Base-by-base conservation (phyloP, 2,888 invertebrate species). In the Eretmocerus hayati region DNA sequence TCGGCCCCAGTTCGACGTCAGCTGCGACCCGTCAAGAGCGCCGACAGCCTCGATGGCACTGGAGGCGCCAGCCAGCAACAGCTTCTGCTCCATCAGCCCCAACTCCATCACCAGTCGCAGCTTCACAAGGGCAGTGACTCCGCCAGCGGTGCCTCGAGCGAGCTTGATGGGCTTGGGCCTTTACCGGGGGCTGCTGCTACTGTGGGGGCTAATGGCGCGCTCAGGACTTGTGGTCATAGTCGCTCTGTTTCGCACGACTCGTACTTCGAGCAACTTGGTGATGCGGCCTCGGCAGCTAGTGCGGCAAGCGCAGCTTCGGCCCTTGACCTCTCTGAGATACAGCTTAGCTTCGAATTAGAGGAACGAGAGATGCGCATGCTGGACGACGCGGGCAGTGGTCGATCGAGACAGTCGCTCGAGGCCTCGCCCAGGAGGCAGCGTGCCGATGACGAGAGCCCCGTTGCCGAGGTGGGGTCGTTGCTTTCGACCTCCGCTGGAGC, bases 161-260 rank as follows among this genome's bases (percentile, higher is more conserved):
- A n/a, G n/a, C n/a, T n/a, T n/a, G 65, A 64, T 32, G 59, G 60
- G 21, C 54, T 71, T 22, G 70, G 71, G 1, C 71, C 71, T 1
- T 58, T 71, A 37, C 60, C 77, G 39, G 77, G 76, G 9, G 67
- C 76, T 16, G 73, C 74, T 40, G 69, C 62, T 57, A 46, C 62
- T 64, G 52, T 61, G 30, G 19, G 23, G n/a, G n/a, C n/a, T n/a
- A n/a, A n/a, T n/a, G 40, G 8, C 4, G 21, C n/a, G 8, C 65
- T 64, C 36, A 72, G 74, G 61, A 73, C 75, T 1, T 74, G 75
- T 46, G 78, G 78, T 4, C 78, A 79, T 57, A 78, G 77, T 59
- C 72, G 77, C 60, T 91, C 91, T 1, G 88, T 91, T 0, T 91
- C 91, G 0, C 92, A 93, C 71, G 93, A 93, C 71, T 93, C 92